Evolutionary conservation across 2,797 vertebrate species (phyloP), one percentile per base, ranked within the genome.

Genomic region (Chromis chromis): DNA sequence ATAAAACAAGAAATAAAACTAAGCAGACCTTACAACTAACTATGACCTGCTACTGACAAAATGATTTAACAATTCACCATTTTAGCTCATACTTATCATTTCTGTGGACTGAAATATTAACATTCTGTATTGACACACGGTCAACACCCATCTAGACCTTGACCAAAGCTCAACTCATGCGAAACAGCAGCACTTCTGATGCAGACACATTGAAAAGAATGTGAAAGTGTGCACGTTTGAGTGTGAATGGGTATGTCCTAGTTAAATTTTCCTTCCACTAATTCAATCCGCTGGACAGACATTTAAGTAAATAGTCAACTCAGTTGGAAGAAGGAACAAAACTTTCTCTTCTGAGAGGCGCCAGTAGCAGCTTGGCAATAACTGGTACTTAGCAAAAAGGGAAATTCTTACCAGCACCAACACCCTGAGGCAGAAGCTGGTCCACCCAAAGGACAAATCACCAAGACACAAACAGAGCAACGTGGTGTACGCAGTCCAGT

Each of bases 261-360:
- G 40, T 58, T 65, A 58, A 1, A 65, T 60, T 67, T 77, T 76
- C 56, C 57, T 65, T 44, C 39, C 17, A 19, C 46, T 16, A 16
- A 65, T 54, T 76, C 65, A 78, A 85, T 50, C 77, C 53, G 58
- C 28, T 44, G 19, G 56, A 61, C 69, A 55, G 52, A 83, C 14
- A 60, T 14, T 16, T 52, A 53, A 72, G 50, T 57, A 46, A 24
- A 68, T 74, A 27, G 48, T 54, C 40, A 70, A 59, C 9, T 6
- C 9, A n/a, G n/a, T n/a, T 12, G 39, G n/a, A 39, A 78, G 40
- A 13, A 44, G 27, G n/a, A 76, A 71, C 61, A 42, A n/a, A 58
- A 53, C 2, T 49, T 36, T 56, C 27, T 65, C 36, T 60, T 69
- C 16, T 25, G 21, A 44, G 16, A 25, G 76, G 49, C 33, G 65